Percentiles rank a stretch among this genome's conserved stretches.
phyloP scores from a whole-genome alignment of 1,140 invertebrate genomes.

The Panagrolaimus sp. region DNA sequence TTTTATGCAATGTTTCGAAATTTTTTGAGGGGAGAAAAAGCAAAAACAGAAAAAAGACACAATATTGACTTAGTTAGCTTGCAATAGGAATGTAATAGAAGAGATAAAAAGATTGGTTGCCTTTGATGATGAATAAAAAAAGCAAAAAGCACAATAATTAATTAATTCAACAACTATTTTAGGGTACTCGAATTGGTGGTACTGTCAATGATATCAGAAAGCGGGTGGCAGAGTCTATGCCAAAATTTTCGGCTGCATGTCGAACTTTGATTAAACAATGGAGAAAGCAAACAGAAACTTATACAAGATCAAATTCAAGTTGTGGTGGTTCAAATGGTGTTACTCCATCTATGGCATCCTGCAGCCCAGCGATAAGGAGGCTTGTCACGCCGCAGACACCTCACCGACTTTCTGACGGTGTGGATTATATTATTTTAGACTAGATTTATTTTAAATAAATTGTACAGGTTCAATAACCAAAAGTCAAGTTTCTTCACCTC shows the following conservation, averaged over 20 bases:
- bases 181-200: not conserved
- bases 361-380: not conserved
- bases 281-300: conserved; percentile 2
- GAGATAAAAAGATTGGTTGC: no score
- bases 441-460: not conserved
- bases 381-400: not conserved
- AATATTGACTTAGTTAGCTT: no score
- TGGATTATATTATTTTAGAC: not conserved
- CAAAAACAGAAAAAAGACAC: no score
- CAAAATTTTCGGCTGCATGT: not conserved
- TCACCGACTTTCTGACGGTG: conserved; percentile 10
- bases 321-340: conserved; percentile 13
- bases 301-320: not conserved
- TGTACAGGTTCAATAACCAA: conserved; percentile 11
- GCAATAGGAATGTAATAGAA: no score
- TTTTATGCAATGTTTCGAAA: no score
- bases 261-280: conserved; percentile 7
- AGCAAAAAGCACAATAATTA: no score
- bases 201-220: conserved; percentile 14
- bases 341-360: not conserved
- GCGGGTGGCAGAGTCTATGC: not conserved
- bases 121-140: no score
- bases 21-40: no score
- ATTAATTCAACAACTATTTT: no score
- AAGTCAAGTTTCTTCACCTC: not conserved